Evolutionary conservation across 2,113 vertebrate genomes (phyloP).

Genomic region (Micronycteris hirsuta): DNA sequence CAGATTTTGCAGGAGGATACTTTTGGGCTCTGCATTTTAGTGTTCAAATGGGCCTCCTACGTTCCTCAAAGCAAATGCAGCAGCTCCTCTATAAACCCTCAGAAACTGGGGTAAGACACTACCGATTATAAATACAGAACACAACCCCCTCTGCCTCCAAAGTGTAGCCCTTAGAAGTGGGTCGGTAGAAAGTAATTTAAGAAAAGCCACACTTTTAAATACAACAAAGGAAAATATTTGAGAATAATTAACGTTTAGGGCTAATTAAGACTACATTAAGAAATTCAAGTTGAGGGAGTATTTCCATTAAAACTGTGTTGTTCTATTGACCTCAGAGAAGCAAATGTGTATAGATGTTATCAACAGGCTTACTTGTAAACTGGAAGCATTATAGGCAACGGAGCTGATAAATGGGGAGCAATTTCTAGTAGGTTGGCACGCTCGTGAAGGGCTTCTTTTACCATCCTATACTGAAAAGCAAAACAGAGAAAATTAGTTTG

Average conservation of each 20-base stretch:
- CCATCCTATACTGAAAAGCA: slow-evolving; percentile 91
- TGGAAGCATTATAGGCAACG: slow-evolving; percentile 97
- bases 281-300: slow-evolving; percentile 7
- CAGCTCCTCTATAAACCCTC: not conserved
- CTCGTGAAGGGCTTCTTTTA: slow-evolving; percentile 95
- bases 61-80: not conserved
- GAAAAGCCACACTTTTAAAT: slow-evolving; percentile 42
- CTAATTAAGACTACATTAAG: slow-evolving; percentile 52
- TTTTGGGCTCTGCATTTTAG: not conserved
- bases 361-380: slow-evolving; percentile 91
- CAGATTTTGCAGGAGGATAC: not conserved
- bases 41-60: not conserved
- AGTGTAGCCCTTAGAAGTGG: not conserved
- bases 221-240: slow-evolving; percentile 24
- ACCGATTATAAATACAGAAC: not conserved
- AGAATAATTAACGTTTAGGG: slow-evolving; percentile 18
- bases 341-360: not conserved
- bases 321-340: not conserved
- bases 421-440: slow-evolving; percentile 94
- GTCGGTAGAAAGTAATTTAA: not conserved
- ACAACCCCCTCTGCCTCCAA: not conserved
- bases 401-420: slow-evolving; percentile 92
- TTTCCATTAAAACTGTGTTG: slow-evolving; percentile 28
- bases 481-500: slow-evolving; percentile 71
- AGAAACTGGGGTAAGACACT: not conserved